These are phyloP conservation scores for Lymantria monacha DNA, from an alignment of 2,888 invertebrate genomes.

Conservation along the genomic window DNA sequence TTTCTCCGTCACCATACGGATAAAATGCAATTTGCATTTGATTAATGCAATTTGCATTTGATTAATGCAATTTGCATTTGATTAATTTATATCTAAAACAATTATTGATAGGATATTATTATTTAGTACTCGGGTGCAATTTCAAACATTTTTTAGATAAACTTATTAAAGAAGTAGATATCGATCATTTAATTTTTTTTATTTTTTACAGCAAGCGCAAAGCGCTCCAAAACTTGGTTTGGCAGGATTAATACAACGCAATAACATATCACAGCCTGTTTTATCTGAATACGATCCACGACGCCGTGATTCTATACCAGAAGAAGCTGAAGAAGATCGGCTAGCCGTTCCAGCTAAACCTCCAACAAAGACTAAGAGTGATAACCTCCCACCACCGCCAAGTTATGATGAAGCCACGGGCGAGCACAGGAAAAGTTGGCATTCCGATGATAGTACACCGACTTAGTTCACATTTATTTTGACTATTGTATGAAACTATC, in stretches of 20 bases:
- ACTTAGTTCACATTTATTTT: conserved; percentile 47
- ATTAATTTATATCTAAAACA: no score
- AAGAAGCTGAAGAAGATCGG: conserved; percentile 79
- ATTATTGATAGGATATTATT: no score
- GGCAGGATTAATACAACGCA: conserved; percentile 72
- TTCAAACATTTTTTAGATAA: no score
- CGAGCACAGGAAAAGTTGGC: conserved; percentile 77
- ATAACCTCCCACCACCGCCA: conserved; percentile 64
- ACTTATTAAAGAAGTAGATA: no score
- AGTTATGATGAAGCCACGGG: conserved; percentile 68
- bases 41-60: no score
- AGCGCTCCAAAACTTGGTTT: conserved; percentile 84
- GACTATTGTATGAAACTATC: conserved; percentile 2
- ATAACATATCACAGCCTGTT: conserved; percentile 84
- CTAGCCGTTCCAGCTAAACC: conserved; percentile 50
- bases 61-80: no score
- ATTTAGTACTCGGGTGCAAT: no score
- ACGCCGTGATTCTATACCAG: conserved; percentile 84
- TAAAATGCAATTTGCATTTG: no score
- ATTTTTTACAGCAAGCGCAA: conserved; percentile 76
- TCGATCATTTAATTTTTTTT: neutral
- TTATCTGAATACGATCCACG: conserved; percentile 81
- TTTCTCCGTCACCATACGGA: no score
- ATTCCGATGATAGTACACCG: conserved; percentile 74
- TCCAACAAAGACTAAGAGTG: conserved; percentile 64